Base-by-base conservation (phyloP, 2,888 invertebrate genomes). In the Ctena decussata region DNA sequence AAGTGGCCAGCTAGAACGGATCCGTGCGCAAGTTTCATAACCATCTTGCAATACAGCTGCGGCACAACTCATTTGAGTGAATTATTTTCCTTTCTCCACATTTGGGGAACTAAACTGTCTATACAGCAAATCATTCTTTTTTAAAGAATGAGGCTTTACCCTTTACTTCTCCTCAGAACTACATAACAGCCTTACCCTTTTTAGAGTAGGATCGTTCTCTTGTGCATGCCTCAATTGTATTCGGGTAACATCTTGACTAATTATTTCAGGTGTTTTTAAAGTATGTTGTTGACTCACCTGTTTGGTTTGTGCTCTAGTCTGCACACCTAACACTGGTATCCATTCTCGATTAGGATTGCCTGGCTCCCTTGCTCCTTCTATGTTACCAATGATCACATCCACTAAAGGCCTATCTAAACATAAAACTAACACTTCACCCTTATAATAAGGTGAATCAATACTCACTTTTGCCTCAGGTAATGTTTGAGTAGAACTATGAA, bases 11-110 rank as follows among this genome's bases (percentile, higher is more conserved):
- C 44, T 65, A 89, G 35, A 21, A 82, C 76, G 24, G 83, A 77
- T 39, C 85, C 87, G 71, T 90, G 90, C 6, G 90, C 90, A 3
- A 86, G 35, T 35, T 39, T 70, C 77, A 89, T 49, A 8, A 89
- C 87, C 3, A 24, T 65, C 1, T 39, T 32, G 12, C 86, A 35
- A 27, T 77, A 80, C 53, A 57, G 46, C 46, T 73, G 37, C 0
- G 87, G 86, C 24, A 89, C 82, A 60, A 87, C 83, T 27, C n/a
- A 85, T 12, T 71, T 84, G 81, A 8, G 35, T 37, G 24, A 57
- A 80, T 15, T 12, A 30, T 30, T 65, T 84, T 3, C 78, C 75
- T 5, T 83, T 11, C 1, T 70, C 65, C 0, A 60, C 46, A 0
- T 41, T 60, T 11, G 78, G 44, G 2, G 75, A 49, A 21, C 60